Conservation (phyloP, 1,140 invertebrate genomes). For the Radopholus similis region DNA sequence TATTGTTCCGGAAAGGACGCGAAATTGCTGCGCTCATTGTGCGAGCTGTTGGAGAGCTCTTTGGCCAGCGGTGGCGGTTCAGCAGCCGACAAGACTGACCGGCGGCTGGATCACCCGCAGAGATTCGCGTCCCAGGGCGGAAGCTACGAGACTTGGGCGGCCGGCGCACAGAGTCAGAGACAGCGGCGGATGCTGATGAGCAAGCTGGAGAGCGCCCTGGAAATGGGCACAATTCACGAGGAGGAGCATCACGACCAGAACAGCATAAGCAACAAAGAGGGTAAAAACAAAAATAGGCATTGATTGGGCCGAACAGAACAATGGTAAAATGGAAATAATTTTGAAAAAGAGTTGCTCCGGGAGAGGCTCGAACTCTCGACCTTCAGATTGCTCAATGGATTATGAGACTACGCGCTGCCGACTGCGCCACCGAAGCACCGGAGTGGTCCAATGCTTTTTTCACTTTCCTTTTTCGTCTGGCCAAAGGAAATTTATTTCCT, state of each 20-base stretch:
- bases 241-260: slow-evolving; percentile 5
- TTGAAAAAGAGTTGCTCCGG: slow-evolving; percentile 10
- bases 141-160: slow-evolving; percentile 12
- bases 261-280: background rate
- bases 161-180: background rate
- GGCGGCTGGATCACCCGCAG: no score
- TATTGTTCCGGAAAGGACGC: no score
- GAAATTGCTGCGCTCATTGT: background rate
- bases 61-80: background rate
- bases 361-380: slow-evolving; percentile 25
- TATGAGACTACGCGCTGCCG: slow-evolving; percentile 23
- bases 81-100: background rate
- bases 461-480: no score
- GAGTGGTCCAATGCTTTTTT: no score
- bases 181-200: slow-evolving; percentile 2
- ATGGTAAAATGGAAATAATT: background rate
- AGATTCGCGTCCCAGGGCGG: background rate
- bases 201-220: slow-evolving; percentile 6
- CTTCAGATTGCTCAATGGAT: slow-evolving; percentile 6
- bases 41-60: slow-evolving; percentile 10
- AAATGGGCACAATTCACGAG: slow-evolving; percentile 16
- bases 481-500: no score
- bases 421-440: slow-evolving; percentile 16
- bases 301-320: background rate
- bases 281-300: background rate